Evolutionary conservation across 2,888 invertebrate species (phyloP), one percentile per base, ranked within the genome.

Genomic region (Melanostoma mellinum): DNA sequence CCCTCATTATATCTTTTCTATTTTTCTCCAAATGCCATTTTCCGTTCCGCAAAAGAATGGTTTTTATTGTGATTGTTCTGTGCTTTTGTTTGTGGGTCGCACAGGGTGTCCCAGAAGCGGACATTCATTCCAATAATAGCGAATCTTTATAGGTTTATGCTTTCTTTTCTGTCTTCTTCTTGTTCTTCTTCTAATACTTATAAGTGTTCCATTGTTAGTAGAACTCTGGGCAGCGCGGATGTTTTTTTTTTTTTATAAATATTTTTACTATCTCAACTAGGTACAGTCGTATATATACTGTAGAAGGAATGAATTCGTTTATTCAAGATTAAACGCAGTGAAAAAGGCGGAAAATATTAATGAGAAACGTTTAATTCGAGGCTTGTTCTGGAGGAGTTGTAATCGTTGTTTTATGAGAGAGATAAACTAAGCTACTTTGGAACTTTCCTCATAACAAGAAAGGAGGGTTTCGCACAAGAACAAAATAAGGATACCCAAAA

Each of bases 301-400:
- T 40, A 8, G 3, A 38, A 40, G 38, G 44, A 56, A 58, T 56
- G 36, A 32, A n/a, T 42, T 32, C 38, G 6, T 68, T 52, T 38
- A 38, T 67, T 40, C 4, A 20, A 48, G 46, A 53, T 58, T 74
- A 69, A 65, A 78, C 69, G 68, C 55, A 74, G 74, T 74, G 63
- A 84, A 46, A 58, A 36, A 71, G 65, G 65, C 63, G 53, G 76
- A 72, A 81, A 67, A 76, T 81, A 77, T 77, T 77, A 77, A 81
- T 81, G 81, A 44, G 72, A 50, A 67, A 61, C 76, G 50, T 76
- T 81, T 81, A 76, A 72, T 77, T 77, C 38, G 50, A 38, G 67
- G 42, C 55, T 60, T 67, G 46, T 42, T 38, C 38, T 40, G 10
- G 46, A 61, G 65, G 48, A 60, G 61, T 52, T 56, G 56, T 74